A percentile compares a stretch with the other conserved stretches of the same genome.
Evolutionary conservation across 2,113 vertebrate species (phyloP).

Genomic region (Otolemur garnettii): DNA sequence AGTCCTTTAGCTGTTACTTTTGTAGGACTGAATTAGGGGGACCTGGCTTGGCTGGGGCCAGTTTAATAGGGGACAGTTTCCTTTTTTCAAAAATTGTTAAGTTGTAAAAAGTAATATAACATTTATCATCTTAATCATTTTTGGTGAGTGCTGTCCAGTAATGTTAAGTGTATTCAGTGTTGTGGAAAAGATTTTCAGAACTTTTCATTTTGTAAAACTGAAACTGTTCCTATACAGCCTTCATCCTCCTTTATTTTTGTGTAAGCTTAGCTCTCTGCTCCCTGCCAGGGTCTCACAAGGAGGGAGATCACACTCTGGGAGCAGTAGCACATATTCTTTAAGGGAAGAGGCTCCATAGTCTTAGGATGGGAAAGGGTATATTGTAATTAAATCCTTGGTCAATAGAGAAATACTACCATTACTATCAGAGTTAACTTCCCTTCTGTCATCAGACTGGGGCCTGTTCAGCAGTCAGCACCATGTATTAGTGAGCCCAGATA

Average conservation of each 20-base stretch:
- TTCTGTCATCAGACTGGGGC: background rate
- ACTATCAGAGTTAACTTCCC: background rate
- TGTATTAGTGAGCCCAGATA: background rate
- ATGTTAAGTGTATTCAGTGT: slow-evolving; percentile 9
- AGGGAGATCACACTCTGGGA: background rate
- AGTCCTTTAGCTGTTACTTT: background rate
- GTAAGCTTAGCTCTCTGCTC: background rate
- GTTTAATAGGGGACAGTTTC: background rate
- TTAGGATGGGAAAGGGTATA: background rate
- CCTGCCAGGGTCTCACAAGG: background rate
- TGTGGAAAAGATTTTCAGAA: background rate
- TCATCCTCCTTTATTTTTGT: background rate
- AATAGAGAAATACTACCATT: background rate
- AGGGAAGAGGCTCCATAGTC: background rate
- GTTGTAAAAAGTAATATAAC: slow-evolving; percentile 2
- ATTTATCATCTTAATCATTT: background rate
- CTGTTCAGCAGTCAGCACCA: background rate
- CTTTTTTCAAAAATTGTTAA: background rate
- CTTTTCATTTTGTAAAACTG: slow-evolving; percentile 33
- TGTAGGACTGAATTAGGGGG: background rate
- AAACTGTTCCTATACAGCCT: background rate
- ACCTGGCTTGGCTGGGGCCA: background rate
- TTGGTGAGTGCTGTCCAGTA: background rate
- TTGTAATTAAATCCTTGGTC: background rate
- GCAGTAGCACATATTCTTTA: background rate